Evolutionary conservation across 2,113 vertebrate genomes (phyloP), one percentile per base, ranked within the genome.

Genomic region (Tylochromis polylepis): DNA sequence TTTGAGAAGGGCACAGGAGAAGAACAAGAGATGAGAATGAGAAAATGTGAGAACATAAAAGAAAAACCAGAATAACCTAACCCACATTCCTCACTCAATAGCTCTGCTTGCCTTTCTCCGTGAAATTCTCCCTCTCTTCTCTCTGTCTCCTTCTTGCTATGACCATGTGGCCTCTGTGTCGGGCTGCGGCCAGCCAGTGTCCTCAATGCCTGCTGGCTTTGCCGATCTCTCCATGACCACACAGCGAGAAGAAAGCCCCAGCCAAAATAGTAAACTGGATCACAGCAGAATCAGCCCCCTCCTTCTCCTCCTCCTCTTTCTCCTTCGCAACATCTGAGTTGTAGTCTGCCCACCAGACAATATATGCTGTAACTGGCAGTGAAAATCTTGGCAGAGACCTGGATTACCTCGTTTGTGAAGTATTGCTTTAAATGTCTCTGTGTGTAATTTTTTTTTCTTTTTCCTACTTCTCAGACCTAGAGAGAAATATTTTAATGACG

Each of bases 171-270:
- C 94, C 93, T 91, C 92, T 85, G 83, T 90, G 89, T 88, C 85
- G 62, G 87, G 84, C 88, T 87, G 93, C 8, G 87, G 90, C 91
- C 91, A 89, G 90, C 88, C 92, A 90, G 87, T 85, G 91, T 92
- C 92, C 85, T 93, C 90, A 86, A 67, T 84, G 88, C 84, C 88
- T 83, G 87, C 88, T 91, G 72, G 86, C 91, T 88, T 82, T 11
- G 70, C 84, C 36, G 79, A 89, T 92, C 84, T 92, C 86, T 87
- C 79, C 88, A 87, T 94, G 95, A 91, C 95, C 95, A 95, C 95
- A 95, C 95, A 96, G 93, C 22, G 43, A 95, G 94, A 96, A 95
- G 94, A 95, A 96, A 95, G 94, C 89, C 58, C 85, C 77, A 67
- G 94, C 91, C 91, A 93, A 95, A 95, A 94, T 86, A 94, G 92